Percentiles rank a stretch among this genome's conserved stretches.
Evolutionary conservation across 1,140 invertebrate species (phyloP).

Genomic region (Drosophila virilis): DNA sequence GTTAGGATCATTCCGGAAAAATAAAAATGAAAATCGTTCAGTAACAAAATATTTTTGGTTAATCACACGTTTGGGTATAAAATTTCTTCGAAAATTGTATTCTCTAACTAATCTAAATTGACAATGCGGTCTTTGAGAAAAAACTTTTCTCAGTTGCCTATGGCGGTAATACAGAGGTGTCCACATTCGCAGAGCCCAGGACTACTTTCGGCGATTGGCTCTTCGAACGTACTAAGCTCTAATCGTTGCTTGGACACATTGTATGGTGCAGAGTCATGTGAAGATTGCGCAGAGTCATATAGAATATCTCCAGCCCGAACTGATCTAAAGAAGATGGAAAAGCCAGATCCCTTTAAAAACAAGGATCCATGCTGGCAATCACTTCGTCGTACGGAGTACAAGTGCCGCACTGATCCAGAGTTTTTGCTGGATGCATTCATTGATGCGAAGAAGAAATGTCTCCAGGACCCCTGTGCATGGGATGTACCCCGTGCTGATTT

Average conservation of each 20-base stretch:
- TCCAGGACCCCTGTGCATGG: conserved; percentile 4
- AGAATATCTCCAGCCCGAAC: background rate
- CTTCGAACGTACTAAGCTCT: background rate
- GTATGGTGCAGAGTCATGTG: conserved; percentile 29
- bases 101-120: no score
- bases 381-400: conserved; percentile 49
- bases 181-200: no score
- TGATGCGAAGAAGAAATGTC: conserved; percentile 26
- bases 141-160: no score
- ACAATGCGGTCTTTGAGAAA: no score
- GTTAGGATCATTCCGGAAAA: background rate
- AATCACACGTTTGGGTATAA: no score
- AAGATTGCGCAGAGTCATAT: conserved; percentile 30
- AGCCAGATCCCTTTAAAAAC: conserved; percentile 6
- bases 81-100: no score
- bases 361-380: conserved; percentile 50
- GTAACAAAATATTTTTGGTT: no score
- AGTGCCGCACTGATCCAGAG: conserved; percentile 61
- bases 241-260: conserved; percentile 18
- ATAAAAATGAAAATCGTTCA: background rate
- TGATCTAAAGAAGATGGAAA: conserved; percentile 10
- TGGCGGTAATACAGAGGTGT: no score
- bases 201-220: no score
- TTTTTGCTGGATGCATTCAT: conserved; percentile 36
- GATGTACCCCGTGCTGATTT: conserved; percentile 32